Evolutionary conservation across 2,797 vertebrate species (phyloP).

Genomic region (Gouania willdenowi): DNA sequence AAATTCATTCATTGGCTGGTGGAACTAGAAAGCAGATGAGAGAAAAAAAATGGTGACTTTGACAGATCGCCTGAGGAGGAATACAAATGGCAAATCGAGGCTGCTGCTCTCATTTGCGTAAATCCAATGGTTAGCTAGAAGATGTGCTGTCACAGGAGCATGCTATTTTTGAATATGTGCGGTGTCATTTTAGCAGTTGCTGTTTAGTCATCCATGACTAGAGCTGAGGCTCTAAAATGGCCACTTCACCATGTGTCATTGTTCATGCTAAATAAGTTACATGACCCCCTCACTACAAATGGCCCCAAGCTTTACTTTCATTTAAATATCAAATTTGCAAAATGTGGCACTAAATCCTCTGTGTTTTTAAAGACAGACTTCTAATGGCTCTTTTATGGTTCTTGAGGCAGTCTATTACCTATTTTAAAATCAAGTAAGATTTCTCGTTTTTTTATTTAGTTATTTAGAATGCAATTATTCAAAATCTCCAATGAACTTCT

Average conservation of each 20-base stretch:
- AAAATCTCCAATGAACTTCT: conserved; percentile 16
- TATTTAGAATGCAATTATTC: conserved; percentile 11
- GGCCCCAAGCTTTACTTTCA: conserved; percentile 34
- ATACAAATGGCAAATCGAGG: conserved; percentile 52
- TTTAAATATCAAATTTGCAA: conserved; percentile 24
- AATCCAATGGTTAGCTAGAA: conserved; percentile 31
- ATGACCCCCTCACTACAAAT: conserved; percentile 16
- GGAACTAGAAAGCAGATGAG: conserved; percentile 46
- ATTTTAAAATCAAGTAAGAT: conserved; percentile 22
- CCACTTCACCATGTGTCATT: conserved; percentile 32
- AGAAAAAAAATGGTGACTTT: conserved; percentile 57
- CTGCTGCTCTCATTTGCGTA: conserved; percentile 12
- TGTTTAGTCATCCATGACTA: conserved; percentile 20
- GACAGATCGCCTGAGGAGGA: conserved; percentile 62
- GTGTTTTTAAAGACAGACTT: conserved; percentile 8
- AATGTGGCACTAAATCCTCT: conserved; percentile 4
- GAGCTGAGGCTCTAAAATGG: conserved; percentile 25
- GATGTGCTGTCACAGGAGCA: conserved; percentile 37
- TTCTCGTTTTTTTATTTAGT: conserved; percentile 12
- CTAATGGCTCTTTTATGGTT: not conserved
- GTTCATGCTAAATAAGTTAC: conserved; percentile 5
- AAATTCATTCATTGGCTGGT: conserved; percentile 51
- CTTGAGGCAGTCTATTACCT: conserved; percentile 22
- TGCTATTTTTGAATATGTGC: conserved; percentile 42
- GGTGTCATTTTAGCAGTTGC: conserved; percentile 22